Evolutionary conservation across 2,797 vertebrate genomes (phyloP).

Genomic region (Coregonus sp.): DNA sequence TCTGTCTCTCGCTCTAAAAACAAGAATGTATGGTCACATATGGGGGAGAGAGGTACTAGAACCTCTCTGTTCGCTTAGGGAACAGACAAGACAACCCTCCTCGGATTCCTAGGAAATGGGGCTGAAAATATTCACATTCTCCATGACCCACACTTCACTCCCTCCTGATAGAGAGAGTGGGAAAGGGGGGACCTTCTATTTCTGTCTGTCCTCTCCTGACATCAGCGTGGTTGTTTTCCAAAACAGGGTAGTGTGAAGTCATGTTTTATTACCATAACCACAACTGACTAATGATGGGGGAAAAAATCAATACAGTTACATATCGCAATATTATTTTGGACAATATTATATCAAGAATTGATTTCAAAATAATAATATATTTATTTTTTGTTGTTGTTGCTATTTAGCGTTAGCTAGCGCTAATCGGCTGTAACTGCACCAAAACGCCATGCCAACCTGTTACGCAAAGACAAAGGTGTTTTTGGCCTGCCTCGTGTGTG

Average conservation of each 20-base stretch:
- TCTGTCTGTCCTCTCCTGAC: neutral
- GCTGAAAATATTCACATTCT: neutral
- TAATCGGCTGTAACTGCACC: too few species aligned
- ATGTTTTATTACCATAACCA: neutral
- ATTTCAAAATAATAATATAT: too few species aligned
- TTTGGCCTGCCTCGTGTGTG: neutral
- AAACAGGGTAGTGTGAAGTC: neutral
- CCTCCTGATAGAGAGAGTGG: neutral
- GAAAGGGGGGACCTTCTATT: neutral
- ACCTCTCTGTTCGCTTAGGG: slow-evolving; percentile 10
- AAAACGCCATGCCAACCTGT: neutral
- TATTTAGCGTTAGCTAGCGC: too few species aligned
- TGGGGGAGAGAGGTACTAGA: neutral
- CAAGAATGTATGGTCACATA: too few species aligned
- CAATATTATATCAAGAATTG: too few species aligned
- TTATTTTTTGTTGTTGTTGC: too few species aligned
- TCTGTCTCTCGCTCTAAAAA: neutral
- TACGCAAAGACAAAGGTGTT: neutral
- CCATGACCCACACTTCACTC: neutral
- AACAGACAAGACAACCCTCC: neutral
- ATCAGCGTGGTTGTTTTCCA: neutral
- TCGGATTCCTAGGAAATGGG: neutral
- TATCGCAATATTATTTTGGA: too few species aligned
- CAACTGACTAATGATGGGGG: too few species aligned
- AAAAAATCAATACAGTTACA: too few species aligned